Conservation (phyloP, 1,140 invertebrate species). For the Hirudo medicinalis region DNA sequence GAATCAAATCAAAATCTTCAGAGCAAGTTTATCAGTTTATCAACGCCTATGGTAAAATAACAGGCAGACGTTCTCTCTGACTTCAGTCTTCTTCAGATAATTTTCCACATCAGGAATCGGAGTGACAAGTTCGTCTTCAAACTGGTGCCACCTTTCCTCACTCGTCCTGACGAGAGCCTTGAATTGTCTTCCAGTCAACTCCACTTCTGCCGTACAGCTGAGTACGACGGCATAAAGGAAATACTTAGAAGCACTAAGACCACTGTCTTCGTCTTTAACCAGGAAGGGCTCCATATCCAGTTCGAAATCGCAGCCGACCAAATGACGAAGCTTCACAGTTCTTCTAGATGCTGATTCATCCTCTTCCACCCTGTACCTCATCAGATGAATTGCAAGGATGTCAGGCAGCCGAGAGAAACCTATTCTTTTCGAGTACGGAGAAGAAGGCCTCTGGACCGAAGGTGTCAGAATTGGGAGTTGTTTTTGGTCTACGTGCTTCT, state of each 20-base stretch:
- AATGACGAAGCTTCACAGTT: neutral
- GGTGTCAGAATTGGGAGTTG: neutral
- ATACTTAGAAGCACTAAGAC: neutral
- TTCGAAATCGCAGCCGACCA: neutral
- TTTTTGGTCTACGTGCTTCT: neutral
- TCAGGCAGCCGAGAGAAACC: neutral
- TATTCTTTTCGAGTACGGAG: neutral
- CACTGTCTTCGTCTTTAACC: neutral
- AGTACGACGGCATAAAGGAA: neutral
- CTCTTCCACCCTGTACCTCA: neutral
- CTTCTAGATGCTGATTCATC: neutral
- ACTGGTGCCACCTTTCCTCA: neutral
- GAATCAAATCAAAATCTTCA: no score
- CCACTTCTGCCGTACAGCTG: no score
- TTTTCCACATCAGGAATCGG: neutral
- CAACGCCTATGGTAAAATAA: neutral
- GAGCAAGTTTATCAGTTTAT: neutral
- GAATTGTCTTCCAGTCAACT: neutral
- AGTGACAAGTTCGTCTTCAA: neutral
- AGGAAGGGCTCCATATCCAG: neutral
- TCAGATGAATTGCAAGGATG: neutral
- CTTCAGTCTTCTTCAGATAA: neutral
- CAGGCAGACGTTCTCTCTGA: neutral
- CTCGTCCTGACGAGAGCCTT: neutral
- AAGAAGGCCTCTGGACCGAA: neutral